A percentile compares a stretch with the other conserved stretches of the same genome.
Conservation (phyloP, 1,140 invertebrate species). For the Listronotus bonariensis region DNA sequence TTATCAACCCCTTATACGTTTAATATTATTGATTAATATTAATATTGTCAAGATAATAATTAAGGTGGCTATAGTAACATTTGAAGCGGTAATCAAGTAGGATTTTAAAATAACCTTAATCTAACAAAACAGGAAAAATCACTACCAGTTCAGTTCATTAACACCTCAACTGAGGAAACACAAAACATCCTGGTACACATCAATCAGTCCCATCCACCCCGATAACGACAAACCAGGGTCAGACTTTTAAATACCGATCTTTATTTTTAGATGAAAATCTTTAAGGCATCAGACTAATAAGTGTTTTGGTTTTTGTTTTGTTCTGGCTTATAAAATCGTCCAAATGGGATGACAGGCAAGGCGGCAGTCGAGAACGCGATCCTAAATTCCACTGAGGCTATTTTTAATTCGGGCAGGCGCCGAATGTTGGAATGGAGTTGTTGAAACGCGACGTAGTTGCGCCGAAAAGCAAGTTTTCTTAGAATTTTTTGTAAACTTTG, state of each 20-base stretch:
- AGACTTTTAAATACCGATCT: not conserved
- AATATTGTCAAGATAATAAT: too few relatives aligned
- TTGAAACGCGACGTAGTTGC: not conserved
- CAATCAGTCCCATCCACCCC: not conserved
- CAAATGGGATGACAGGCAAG: not conserved
- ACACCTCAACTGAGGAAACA: not conserved
- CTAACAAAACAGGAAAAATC: not conserved
- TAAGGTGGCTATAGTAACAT: too few relatives aligned
- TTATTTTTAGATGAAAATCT: not conserved
- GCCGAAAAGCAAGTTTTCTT: conserved; percentile 17
- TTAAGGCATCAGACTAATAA: not conserved
- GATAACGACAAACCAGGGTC: conserved; percentile 1
- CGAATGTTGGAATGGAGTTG: conserved; percentile 14
- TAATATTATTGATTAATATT: too few relatives aligned
- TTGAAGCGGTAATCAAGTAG: too few relatives aligned
- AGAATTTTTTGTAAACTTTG: conserved; percentile 30
- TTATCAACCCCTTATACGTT: too few relatives aligned
- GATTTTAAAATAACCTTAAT: too few relatives aligned
- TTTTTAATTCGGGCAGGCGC: conserved; percentile 28
- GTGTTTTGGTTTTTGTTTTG: conserved; percentile 1
- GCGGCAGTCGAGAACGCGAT: too few relatives aligned
- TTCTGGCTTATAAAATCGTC: conserved; percentile 1
- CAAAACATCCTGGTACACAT: not conserved
- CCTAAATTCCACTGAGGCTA: conserved; percentile 11
- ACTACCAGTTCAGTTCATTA: not conserved